Evolutionary conservation across 2,113 vertebrate genomes (phyloP).

Genomic region (Atherinomorus stipes): DNA sequence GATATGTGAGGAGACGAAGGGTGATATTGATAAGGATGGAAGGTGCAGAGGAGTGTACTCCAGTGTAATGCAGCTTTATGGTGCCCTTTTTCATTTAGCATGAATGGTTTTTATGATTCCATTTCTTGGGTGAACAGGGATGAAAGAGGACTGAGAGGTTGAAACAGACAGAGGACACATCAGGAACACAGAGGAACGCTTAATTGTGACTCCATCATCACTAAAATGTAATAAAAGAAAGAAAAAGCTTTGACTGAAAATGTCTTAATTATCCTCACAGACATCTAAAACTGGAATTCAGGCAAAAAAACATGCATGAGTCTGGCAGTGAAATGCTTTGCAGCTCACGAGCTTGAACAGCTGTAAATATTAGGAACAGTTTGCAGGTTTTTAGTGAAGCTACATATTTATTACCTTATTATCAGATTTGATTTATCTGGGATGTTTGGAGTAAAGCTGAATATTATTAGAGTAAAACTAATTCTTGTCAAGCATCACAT

Average conservation of each 20-base stretch:
- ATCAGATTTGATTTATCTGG: conserved; percentile 47
- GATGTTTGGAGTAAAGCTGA: conserved; percentile 13
- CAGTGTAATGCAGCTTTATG: conserved; percentile 80
- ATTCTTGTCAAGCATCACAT: conserved; percentile 32
- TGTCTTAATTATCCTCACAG: neutral
- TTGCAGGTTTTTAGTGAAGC: conserved; percentile 62
- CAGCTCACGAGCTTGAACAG: conserved; percentile 54
- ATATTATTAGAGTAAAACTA: neutral
- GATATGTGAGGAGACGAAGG: conserved; percentile 65
- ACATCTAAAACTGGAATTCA: conserved; percentile 34
- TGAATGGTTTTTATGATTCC: conserved; percentile 83
- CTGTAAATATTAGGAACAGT: conserved; percentile 63
- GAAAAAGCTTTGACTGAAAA: conserved; percentile 27
- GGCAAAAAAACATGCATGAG: conserved; percentile 29
- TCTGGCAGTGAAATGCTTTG: conserved; percentile 17
- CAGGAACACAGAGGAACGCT: conserved; percentile 32
- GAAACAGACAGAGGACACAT: conserved; percentile 57
- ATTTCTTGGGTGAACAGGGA: conserved; percentile 79
- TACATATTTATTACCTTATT: conserved; percentile 58
- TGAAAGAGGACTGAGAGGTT: conserved; percentile 55
- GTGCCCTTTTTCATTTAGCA: conserved; percentile 82
- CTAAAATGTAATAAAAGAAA: neutral
- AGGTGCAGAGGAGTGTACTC: conserved; percentile 77
- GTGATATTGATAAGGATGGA: conserved; percentile 80
- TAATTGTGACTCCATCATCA: conserved; percentile 15